A percentile compares a stretch with the other conserved stretches of the same genome.
Conservation (phyloP, 2,888 invertebrate species). For the Scaptomyza flava region DNA sequence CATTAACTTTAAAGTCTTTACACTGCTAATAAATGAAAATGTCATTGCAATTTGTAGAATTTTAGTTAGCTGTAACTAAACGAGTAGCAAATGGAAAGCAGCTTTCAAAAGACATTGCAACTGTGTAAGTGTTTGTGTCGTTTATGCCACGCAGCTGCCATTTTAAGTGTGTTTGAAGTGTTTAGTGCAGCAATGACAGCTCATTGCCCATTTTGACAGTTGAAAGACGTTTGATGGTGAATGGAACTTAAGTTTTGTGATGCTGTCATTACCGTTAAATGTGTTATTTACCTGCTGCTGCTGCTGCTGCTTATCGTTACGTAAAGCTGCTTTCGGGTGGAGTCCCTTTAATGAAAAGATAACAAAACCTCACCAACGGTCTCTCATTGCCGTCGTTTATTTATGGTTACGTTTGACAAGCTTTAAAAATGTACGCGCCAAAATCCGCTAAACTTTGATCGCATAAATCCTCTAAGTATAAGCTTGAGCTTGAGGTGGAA, state of each 20-base stretch:
- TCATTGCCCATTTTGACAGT: slow-evolving; percentile 42
- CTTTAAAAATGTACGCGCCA: slow-evolving; percentile 56
- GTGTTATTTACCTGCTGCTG: slow-evolving; percentile 57
- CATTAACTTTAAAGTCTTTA: neutral
- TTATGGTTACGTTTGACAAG: slow-evolving; percentile 71
- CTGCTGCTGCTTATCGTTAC: slow-evolving; percentile 10
- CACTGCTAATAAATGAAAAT: neutral
- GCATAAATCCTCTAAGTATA: slow-evolving; percentile 34
- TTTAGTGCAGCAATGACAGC: slow-evolving; percentile 29
- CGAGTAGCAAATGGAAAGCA: neutral
- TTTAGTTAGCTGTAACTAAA: neutral
- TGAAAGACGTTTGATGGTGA: slow-evolving; percentile 46
- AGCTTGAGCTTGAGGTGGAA: slow-evolving; percentile 5
- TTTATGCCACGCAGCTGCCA: slow-evolving; percentile 8
- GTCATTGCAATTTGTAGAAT: neutral
- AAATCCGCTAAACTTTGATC: slow-evolving; percentile 70
- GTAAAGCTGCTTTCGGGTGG: slow-evolving; percentile 15
- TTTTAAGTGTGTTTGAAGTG: slow-evolving; percentile 5
- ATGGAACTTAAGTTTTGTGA: slow-evolving; percentile 47
- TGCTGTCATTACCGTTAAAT: slow-evolving; percentile 54
- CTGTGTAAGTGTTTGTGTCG: neutral
- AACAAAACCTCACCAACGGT: slow-evolving; percentile 1
- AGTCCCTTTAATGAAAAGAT: too few species aligned
- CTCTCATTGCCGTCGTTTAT: slow-evolving; percentile 50
- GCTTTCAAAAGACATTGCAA: neutral